Evolutionary conservation across 2,888 invertebrate genomes (phyloP), one percentile per base, ranked within the genome.

Genomic region (Slavum lentiscoides): DNA sequence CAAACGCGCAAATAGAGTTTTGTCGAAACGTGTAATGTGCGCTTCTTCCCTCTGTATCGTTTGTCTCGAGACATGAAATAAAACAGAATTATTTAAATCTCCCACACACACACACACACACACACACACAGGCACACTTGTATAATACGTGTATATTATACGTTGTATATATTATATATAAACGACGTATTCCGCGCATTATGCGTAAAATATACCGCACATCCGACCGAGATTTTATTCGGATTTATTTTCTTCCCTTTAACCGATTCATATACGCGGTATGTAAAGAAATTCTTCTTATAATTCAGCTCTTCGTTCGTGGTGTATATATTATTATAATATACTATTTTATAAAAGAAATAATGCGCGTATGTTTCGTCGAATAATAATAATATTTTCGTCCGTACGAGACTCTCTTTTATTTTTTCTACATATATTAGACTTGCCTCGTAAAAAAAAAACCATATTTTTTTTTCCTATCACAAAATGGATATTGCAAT

Each of bases 331-430:
- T 43, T 39, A 39, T 21, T 11, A 17, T 23, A 23, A 67, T 49
- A 15, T 11, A 11, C 9, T 43, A 19, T 73, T 62, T 53, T 61
- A 6, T 6, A 13, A n/a, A 43, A 9, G 6, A 6, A 68, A 62
- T n/a, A 73, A n/a, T n/a, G n/a, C n/a, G 21, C 17, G 23, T 61
- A 61, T 39, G 23, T 62, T 62, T 30, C 13, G 9, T 62, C 13
- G n/a, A 49, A 49, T 49, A 62, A 73, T 49, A 62, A 73, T 73
- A 39, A 62, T 62, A 49, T 49, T 73, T 15, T 39, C 53, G 17
- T 49, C 23, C n/a, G 19, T n/a, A 30, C 30, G 30, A 30, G 30
- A 30, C 4, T 30, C 30, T 30, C 4, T 30, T 30, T 30, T 30
- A 2, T 30, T 30, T 30, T 30, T 30, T 30, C 2, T 4, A 4